Conservation (phyloP, 2,113 vertebrate species). For the Leucoraja erinaceus region DNA sequence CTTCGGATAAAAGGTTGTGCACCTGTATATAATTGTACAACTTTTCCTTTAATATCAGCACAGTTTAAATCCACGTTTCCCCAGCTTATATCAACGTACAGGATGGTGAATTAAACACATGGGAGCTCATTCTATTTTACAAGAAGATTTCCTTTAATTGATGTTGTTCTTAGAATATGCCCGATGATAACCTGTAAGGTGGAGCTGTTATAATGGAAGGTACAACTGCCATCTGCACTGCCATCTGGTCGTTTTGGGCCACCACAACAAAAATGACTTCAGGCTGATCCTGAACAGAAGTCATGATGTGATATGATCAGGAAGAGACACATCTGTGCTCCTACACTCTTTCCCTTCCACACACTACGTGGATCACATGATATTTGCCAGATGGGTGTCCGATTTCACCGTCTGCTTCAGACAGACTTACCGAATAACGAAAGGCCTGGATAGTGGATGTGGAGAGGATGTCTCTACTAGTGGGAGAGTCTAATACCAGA, state of each 20-base stretch:
- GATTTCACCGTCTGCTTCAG: not conserved
- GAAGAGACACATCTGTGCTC: constrained; percentile 33
- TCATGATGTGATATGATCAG: constrained; percentile 23
- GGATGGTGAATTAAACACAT: not conserved
- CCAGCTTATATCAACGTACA: not conserved
- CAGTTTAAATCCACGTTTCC: not conserved
- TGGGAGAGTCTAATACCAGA: no score
- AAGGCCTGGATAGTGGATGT: no score
- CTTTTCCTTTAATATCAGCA: not conserved
- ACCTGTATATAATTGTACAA: not conserved
- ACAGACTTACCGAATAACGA: no score
- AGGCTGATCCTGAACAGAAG: constrained; percentile 20
- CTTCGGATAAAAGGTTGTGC: no score
- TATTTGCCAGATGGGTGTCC: constrained; percentile 21
- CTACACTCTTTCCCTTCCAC: not conserved
- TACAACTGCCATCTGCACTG: not conserved
- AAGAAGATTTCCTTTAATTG: not conserved
- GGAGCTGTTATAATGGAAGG: not conserved
- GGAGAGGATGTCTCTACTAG: no score
- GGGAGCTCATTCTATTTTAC: not conserved
- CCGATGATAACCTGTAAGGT: not conserved
- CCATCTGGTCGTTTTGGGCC: constrained; percentile 1
- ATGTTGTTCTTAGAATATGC: not conserved
- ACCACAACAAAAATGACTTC: constrained; percentile 11
- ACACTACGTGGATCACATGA: constrained; percentile 8